Evolutionary conservation across 2,888 invertebrate genomes (phyloP).

Genomic region (Mystacides longicornis): DNA sequence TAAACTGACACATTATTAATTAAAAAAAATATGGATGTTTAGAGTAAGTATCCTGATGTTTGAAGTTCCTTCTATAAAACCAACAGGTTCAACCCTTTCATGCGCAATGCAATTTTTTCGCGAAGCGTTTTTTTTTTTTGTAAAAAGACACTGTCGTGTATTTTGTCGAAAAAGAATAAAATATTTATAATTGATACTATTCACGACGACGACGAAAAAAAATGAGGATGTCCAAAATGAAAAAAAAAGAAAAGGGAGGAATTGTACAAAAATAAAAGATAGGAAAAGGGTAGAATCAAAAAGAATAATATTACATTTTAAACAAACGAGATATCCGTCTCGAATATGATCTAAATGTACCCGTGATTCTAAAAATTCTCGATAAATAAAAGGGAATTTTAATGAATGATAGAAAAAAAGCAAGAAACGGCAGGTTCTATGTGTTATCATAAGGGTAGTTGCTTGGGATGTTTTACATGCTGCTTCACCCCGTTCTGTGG

Average conservation of each 20-base stretch:
- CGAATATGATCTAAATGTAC: too few species aligned
- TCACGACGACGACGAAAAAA: background rate
- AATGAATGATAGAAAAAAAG: slow-evolving; percentile 23
- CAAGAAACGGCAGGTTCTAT: background rate
- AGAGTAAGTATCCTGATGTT: too few species aligned
- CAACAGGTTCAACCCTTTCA: too few species aligned
- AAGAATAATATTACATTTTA: background rate
- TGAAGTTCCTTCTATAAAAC: too few species aligned
- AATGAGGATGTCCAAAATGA: background rate
- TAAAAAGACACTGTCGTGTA: too few species aligned
- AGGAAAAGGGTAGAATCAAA: background rate
- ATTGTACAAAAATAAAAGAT: background rate
- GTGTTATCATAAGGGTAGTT: background rate
- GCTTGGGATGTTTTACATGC: background rate
- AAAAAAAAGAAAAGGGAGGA: background rate
- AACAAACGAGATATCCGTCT: slow-evolving; percentile 7
- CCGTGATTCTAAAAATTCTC: slow-evolving; percentile 25
- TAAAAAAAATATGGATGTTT: too few species aligned
- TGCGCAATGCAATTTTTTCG: too few species aligned
- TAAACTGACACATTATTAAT: too few species aligned
- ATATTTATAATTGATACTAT: too few species aligned
- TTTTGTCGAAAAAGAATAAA: too few species aligned
- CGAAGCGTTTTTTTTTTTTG: too few species aligned
- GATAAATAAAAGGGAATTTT: slow-evolving; percentile 27
- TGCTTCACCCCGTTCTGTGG: too few species aligned